A percentile compares a stretch with the other conserved stretches of the same genome.
phyloP scores from a whole-genome alignment of 2,888 invertebrate genomes.

The Agrotis ipsilon region DNA sequence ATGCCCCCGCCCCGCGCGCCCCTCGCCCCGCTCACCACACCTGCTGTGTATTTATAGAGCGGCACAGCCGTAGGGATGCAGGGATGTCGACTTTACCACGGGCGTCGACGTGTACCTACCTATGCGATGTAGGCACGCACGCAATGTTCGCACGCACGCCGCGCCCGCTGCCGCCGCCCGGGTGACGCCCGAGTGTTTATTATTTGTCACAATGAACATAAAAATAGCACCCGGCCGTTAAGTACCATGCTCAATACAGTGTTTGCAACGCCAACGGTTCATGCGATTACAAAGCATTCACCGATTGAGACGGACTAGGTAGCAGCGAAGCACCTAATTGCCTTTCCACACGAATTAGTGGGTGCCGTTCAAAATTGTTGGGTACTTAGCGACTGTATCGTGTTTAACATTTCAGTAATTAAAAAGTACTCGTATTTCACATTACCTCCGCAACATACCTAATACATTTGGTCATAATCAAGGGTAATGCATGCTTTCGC shows the following conservation, averaged over 20 bases:
- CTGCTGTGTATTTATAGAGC: slow-evolving; percentile 91
- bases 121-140: slow-evolving; percentile 68
- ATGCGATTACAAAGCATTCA: slow-evolving; percentile 50
- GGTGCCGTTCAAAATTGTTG: slow-evolving; percentile 10
- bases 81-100: slow-evolving; percentile 85
- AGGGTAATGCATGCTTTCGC: not conserved
- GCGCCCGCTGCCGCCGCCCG: slow-evolving; percentile 70
- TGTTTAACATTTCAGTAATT: slow-evolving; percentile 15
- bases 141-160: slow-evolving; percentile 73
- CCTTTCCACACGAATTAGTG: slow-evolving; percentile 39
- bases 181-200: slow-evolving; percentile 80
- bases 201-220: slow-evolving; percentile 84
- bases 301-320: slow-evolving; percentile 38
- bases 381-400: not conserved
- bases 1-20: slow-evolving; percentile 85
- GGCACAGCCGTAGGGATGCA: slow-evolving; percentile 86
- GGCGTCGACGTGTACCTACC: slow-evolving; percentile 80
- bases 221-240: slow-evolving; percentile 81
- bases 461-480: slow-evolving; percentile 5
- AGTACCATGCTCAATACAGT: slow-evolving; percentile 68
- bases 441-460: not conserved
- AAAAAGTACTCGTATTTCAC: slow-evolving; percentile 27
- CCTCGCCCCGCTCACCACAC: slow-evolving; percentile 83
- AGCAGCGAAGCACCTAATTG: slow-evolving; percentile 37
- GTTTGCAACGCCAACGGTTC: slow-evolving; percentile 64